Evolutionary conservation across 2,888 invertebrate species (phyloP).

Genomic region (Drosophila niveifrons): DNA sequence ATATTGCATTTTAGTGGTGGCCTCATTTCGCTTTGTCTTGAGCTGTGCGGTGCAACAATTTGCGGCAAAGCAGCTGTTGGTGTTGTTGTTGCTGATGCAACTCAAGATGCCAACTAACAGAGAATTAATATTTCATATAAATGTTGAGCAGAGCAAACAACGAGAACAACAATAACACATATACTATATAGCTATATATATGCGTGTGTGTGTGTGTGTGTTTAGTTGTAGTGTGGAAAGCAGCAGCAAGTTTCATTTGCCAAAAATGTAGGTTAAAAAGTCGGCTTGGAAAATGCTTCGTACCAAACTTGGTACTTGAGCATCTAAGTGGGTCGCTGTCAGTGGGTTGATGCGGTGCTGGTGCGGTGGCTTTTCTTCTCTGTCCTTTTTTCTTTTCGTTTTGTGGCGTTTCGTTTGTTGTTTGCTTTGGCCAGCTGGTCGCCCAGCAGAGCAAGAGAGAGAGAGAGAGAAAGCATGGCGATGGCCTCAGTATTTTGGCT

Average conservation of each 20-base stretch:
- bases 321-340: conserved; percentile 70
- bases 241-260: conserved; percentile 55
- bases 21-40: conserved; percentile 2
- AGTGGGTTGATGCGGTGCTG: conserved; percentile 1
- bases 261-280: conserved; percentile 78
- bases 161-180: conserved; percentile 5
- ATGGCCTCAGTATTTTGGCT: conserved; percentile 31
- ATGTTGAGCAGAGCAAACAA: conserved; percentile 27
- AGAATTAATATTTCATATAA: conserved; percentile 49
- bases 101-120: conserved; percentile 47
- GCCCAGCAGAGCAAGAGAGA: not conserved
- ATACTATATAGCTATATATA: conserved; percentile 5
- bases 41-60: not conserved
- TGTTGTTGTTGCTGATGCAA: conserved; percentile 1
- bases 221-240: conserved; percentile 1
- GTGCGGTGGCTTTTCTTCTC: not conserved
- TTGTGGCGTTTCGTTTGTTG: conserved; percentile 24
- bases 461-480: not conserved
- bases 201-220: not conserved
- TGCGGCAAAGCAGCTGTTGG: not conserved
- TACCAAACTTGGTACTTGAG: conserved; percentile 57
- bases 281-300: conserved; percentile 58
- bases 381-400: too few species aligned
- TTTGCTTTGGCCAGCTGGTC: conserved; percentile 15
- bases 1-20: not conserved